Evolutionary conservation across 2,797 vertebrate genomes (phyloP).

Genomic region (Muscicapa striata): DNA sequence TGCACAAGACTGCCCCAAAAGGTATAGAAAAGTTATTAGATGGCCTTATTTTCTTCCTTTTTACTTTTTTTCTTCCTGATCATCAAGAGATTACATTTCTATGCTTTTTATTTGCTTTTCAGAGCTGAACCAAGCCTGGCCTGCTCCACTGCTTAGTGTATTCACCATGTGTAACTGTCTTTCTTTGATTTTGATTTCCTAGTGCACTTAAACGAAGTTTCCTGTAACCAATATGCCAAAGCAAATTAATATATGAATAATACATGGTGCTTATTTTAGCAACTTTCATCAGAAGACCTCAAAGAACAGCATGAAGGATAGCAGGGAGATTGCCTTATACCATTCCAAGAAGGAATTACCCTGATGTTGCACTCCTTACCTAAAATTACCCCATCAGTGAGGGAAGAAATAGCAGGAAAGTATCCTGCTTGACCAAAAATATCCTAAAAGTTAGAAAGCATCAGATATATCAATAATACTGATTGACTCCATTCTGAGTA

Average conservation of each 20-base stretch:
- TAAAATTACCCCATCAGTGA: accelerated
- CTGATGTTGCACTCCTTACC: background rate
- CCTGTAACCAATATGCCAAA: slow-evolving; percentile 39
- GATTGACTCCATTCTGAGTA: background rate
- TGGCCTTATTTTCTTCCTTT: accelerated
- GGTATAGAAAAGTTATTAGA: background rate
- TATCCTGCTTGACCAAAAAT: background rate
- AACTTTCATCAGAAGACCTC: slow-evolving; percentile 29
- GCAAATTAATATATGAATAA: slow-evolving; percentile 58
- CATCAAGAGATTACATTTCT: background rate
- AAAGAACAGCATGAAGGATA: background rate
- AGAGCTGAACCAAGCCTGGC: background rate
- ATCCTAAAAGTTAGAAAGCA: background rate
- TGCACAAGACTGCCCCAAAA: background rate
- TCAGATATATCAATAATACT: background rate
- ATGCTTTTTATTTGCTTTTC: slow-evolving; percentile 1
- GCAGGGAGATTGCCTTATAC: background rate
- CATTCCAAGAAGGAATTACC: background rate
- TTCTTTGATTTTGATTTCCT: slow-evolving; percentile 56
- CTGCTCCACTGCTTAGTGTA: background rate
- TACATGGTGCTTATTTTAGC: slow-evolving; percentile 39
- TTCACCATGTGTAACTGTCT: background rate
- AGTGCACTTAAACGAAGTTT: slow-evolving; percentile 40
- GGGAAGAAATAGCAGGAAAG: background rate
- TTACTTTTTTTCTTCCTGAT: background rate